phyloP scores from a whole-genome alignment of 1,140 invertebrate genomes.

The Chymomyza costata region DNA sequence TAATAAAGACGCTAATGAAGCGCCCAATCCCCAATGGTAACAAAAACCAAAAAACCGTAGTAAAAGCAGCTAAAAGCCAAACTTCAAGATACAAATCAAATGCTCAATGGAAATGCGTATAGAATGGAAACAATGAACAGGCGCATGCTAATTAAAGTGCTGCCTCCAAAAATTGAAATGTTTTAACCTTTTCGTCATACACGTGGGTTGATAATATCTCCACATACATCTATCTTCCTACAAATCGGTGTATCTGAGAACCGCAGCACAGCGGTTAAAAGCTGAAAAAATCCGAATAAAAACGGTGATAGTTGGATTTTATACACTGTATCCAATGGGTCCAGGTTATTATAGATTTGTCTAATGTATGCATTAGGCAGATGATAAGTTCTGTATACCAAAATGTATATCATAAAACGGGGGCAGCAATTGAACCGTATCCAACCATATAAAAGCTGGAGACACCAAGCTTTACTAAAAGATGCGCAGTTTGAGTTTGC shows the following conservation, averaged over 20 bases:
- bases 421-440: no score
- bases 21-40: constrained; percentile 26
- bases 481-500: no score
- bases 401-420: no score
- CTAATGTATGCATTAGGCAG: no score
- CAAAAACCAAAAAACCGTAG: constrained; percentile 9
- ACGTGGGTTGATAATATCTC: constrained; percentile 14
- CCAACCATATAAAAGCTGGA: no score
- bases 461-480: no score
- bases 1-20: constrained; percentile 65
- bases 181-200: constrained; percentile 56
- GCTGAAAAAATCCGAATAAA: background rate
- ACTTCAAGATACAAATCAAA: constrained; percentile 41
- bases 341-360: no score
- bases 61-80: constrained; percentile 32
- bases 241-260: constrained; percentile 14
- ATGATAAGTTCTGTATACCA: no score
- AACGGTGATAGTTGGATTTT: no score
- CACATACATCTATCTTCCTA: constrained; percentile 1
- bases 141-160: constrained; percentile 67
- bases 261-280: constrained; percentile 30
- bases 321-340: no score
- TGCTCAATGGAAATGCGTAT: constrained; percentile 28
- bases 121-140: constrained; percentile 60
- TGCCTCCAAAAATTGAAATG: constrained; percentile 71